Evolutionary conservation across 2,888 invertebrate genomes (phyloP).

Genomic region (Nyleta sp.): DNA sequence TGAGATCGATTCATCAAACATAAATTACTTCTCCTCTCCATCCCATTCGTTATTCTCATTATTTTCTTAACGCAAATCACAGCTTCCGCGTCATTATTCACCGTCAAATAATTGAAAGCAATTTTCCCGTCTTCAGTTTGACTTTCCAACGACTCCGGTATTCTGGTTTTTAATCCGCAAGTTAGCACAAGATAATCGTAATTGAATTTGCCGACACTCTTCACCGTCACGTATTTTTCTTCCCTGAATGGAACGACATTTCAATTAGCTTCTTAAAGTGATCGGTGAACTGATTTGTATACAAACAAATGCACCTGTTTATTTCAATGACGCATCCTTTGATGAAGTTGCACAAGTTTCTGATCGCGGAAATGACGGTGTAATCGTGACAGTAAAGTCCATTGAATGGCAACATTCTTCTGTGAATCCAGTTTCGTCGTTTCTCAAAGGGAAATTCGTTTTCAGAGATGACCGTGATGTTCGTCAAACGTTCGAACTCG

Average conservation of each 20-base stretch:
- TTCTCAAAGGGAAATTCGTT: slow-evolving; percentile 85
- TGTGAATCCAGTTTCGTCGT: slow-evolving; percentile 79
- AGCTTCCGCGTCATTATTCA: slow-evolving; percentile 85
- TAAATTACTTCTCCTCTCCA: slow-evolving; percentile 64
- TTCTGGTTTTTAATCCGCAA: slow-evolving; percentile 75
- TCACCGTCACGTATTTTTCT: slow-evolving; percentile 83
- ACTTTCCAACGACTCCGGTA: slow-evolving; percentile 61
- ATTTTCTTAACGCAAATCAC: slow-evolving; percentile 72
- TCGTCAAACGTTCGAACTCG: slow-evolving; percentile 86
- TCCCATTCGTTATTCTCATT: slow-evolving; percentile 64
- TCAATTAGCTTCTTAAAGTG: not conserved
- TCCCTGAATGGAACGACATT: not conserved
- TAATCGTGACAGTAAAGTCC: slow-evolving; percentile 84
- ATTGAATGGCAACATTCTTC: slow-evolving; percentile 83
- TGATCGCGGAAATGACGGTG: slow-evolving; percentile 85
- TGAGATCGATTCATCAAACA: slow-evolving; percentile 12
- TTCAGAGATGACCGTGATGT: slow-evolving; percentile 87
- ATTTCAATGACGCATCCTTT: slow-evolving; percentile 84
- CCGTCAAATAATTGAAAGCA: slow-evolving; percentile 86
- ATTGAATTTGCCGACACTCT: slow-evolving; percentile 72
- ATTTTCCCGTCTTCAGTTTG: too few relatives aligned
- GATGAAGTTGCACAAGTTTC: slow-evolving; percentile 87
- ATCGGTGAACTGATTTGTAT: slow-evolving; percentile 6
- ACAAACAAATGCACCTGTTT: slow-evolving; percentile 83
- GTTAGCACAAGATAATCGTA: slow-evolving; percentile 80